These are phyloP conservation scores for Oreocharis arfaki DNA, from an alignment of 2,113 vertebrate genomes.

Conservation along the genomic window DNA sequence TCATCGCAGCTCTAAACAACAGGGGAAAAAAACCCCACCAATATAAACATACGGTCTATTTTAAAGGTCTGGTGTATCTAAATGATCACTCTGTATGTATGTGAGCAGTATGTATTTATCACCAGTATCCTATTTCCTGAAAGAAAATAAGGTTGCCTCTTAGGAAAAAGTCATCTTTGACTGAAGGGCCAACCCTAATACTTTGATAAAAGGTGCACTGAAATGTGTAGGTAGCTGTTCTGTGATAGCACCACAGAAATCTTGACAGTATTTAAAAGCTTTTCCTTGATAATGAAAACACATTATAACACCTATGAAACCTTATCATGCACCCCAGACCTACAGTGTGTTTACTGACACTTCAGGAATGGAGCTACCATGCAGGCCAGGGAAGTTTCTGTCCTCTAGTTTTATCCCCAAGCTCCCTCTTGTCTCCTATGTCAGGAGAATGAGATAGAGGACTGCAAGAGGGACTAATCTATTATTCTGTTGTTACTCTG, in stretches of 20 bases:
- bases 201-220: not conserved
- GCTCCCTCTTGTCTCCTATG: not conserved
- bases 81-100: not conserved
- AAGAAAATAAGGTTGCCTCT: not conserved
- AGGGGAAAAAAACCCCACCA: not conserved
- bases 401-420: not conserved
- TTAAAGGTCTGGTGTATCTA: not conserved
- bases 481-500: not conserved
- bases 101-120: not conserved
- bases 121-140: not conserved
- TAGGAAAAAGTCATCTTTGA: not conserved
- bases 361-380: not conserved
- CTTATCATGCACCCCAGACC: fast-evolving
- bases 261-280: not conserved
- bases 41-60: not conserved
- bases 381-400: not conserved
- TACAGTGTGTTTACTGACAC: not conserved
- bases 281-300: not conserved
- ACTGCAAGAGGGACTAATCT: not conserved
- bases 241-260: not conserved
- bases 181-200: not conserved
- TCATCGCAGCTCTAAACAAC: not conserved
- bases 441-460: not conserved
- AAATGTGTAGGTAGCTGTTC: not conserved
- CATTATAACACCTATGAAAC: not conserved